Base-by-base conservation (phyloP, 2,888 invertebrate genomes). In the Lepidocyrtoides sp. region DNA sequence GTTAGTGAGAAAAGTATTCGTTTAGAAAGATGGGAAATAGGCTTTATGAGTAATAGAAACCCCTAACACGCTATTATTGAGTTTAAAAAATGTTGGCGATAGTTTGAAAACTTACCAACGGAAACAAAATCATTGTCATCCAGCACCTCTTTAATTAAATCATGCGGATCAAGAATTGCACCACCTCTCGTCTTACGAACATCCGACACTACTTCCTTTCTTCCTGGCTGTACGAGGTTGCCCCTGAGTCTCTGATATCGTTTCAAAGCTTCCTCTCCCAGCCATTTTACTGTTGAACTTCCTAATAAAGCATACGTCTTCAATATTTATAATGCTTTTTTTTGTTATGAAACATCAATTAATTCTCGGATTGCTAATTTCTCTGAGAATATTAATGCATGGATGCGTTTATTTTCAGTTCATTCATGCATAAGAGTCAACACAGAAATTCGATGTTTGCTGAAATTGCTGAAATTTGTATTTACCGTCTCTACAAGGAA, bases 91-190 rank as follows among this genome's bases (percentile, higher is more conserved):
- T n/a, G n/a, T n/a, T n/a, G n/a, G n/a, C n/a, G n/a, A n/a, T n/a
- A n/a, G n/a, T n/a, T n/a, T n/a, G 83, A 48, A 66, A 54, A 93
- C 95, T 95, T 95, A 96, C 96, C 96, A 41, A 96, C 95, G 20
- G 96, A 96, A 12, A 96, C 96, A 94, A 96, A 96, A 93, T 96
- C 96, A 94, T 96, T 96, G 94, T 96, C 96, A 93, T 96, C 96
- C 23, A 96, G 95, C 7, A 96, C 96, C 85, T 96, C 96, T 66
- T 94, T 95, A 63, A 96, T 95, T 14, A 95, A 81, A 94, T 96
- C 96, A 91, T 96, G 96, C 0, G 95, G 95, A 94, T 96, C 96
- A 36, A 96, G 94, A 57, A 96, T 95, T 3, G 96, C 96, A 4
- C 96, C 96, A 77, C 91, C 96, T 93, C 96, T 95, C 0, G 96